A percentile compares a stretch with the other conserved stretches of the same genome.
Conservation (phyloP, 2,113 vertebrate species). For the Psophia crepitans region DNA sequence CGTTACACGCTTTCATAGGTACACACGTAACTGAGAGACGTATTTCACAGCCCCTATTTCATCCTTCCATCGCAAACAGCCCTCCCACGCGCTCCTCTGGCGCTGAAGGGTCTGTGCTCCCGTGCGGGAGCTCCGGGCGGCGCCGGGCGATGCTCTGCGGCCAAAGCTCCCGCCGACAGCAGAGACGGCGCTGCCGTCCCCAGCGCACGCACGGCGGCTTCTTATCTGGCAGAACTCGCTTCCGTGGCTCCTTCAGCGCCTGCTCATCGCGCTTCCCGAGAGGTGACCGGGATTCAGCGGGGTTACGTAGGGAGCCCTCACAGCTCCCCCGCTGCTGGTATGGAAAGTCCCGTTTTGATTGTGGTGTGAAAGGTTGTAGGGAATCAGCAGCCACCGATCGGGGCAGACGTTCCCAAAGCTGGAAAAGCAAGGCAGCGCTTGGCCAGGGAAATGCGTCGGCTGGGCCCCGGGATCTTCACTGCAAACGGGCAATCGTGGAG, state of each 20-base stretch:
- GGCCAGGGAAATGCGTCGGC: background rate
- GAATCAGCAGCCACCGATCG: background rate
- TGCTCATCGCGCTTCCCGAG: background rate
- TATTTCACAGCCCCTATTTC: background rate
- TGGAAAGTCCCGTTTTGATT: background rate
- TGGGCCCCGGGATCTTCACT: background rate
- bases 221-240: background rate
- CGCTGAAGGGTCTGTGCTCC: accelerated
- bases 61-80: background rate
- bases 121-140: background rate
- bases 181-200: background rate
- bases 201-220: accelerated
- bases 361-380: background rate
- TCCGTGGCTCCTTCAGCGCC: background rate
- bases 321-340: background rate
- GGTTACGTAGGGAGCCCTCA: background rate
- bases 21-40: background rate
- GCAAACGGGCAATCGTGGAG: conserved; percentile 1
- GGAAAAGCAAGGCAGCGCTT: background rate
- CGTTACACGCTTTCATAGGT: background rate
- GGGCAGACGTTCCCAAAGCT: too few relatives aligned
- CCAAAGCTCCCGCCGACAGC: background rate
- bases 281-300: background rate
- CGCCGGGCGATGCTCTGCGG: background rate
- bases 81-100: background rate